A percentile compares a stretch with the other conserved stretches of the same genome.
Evolutionary conservation across 1,140 invertebrate genomes (phyloP).

Genomic region (Ephestia elutella): DNA sequence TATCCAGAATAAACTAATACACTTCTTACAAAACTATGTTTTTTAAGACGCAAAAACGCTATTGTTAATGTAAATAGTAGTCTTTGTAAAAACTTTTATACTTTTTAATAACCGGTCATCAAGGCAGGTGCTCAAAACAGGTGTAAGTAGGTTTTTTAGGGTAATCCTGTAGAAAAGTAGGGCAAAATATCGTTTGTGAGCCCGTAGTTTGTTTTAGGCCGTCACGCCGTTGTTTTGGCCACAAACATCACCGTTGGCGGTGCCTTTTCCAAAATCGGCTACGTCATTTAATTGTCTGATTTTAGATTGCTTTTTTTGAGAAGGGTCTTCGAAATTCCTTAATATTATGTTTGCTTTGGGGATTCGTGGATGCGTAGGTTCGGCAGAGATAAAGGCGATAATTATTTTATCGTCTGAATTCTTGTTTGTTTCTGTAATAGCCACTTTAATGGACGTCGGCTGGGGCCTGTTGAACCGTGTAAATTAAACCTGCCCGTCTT

Average conservation of each 20-base stretch:
- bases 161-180: conserved; percentile 26
- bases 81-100: conserved; percentile 29
- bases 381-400: conserved; percentile 67
- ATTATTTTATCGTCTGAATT: conserved; percentile 70
- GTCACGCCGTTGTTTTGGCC: conserved; percentile 51
- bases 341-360: conserved; percentile 56
- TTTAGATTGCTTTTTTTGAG: conserved; percentile 60
- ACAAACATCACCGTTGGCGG: conserved; percentile 25
- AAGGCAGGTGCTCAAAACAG: conserved; percentile 55
- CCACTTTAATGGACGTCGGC: conserved; percentile 66
- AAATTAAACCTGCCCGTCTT: conserved; percentile 55
- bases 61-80: conserved; percentile 34
- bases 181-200: conserved; percentile 35
- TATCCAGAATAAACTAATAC: no score
- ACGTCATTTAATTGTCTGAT: conserved; percentile 62
- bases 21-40: conserved; percentile 8
- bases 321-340: conserved; percentile 48
- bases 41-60: conserved; percentile 21
- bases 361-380: conserved; percentile 38
- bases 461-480: conserved; percentile 53
- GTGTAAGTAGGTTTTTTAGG: conserved; percentile 42
- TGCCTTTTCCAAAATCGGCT: conserved; percentile 38
- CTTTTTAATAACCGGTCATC: conserved; percentile 38
- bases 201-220: conserved; percentile 61
- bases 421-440: conserved; percentile 73